Conservation (phyloP, 2,797 vertebrate genomes). For the Acanthurus tractus region DNA sequence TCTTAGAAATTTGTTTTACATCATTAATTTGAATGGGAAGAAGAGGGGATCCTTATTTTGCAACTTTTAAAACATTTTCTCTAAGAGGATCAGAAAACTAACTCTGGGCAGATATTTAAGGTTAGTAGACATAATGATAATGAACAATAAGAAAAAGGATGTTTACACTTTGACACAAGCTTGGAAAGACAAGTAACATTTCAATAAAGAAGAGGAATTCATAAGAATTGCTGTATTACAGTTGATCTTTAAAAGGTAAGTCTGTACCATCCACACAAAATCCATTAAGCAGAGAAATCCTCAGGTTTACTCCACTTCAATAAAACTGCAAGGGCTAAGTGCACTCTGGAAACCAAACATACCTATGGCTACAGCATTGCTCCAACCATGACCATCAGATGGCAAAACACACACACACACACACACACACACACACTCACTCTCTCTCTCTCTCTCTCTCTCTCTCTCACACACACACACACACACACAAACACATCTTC, state of each 20-base stretch:
- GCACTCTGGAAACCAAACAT: conserved; percentile 38
- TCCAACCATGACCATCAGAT: conserved; percentile 2
- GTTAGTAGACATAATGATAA: neutral
- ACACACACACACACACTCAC: too few relatives aligned
- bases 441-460: too few relatives aligned
- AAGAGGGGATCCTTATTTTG: too few relatives aligned
- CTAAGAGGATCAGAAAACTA: neutral
- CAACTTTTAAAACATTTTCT: neutral
- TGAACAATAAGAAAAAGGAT: neutral
- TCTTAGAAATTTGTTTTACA: too few relatives aligned
- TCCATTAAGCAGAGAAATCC: conserved; percentile 15
- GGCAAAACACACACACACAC: neutral
- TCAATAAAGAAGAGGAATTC: neutral
- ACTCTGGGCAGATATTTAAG: neutral
- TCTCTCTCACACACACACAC: too few relatives aligned
- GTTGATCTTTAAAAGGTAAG: conserved; percentile 3
- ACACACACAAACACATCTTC: neutral
- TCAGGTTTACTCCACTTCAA: conserved; percentile 16
- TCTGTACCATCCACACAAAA: conserved; percentile 17
- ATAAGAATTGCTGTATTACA: neutral
- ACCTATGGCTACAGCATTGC: conserved; percentile 29
- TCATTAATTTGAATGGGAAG: too few relatives aligned
- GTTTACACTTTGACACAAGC: neutral
- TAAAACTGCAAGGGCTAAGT: conserved; percentile 27
- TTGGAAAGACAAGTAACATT: conserved; percentile 6